phyloP scores from a whole-genome alignment of 2,113 vertebrate species.

The Theristicus caerulescens region DNA sequence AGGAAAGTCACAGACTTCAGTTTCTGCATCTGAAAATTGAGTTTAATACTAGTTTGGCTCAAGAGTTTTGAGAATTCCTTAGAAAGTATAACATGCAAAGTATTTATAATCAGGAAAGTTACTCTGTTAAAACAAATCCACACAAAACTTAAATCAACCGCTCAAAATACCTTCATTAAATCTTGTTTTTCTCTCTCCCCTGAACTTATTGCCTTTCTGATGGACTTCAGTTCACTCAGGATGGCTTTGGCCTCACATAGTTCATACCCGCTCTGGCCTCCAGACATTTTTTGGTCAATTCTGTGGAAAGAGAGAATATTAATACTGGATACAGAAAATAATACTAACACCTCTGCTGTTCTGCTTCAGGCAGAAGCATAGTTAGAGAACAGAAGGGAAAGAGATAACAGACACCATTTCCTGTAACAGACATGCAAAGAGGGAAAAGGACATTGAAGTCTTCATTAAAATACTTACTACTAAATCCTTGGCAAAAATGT shows the following conservation, averaged over 20 bases:
- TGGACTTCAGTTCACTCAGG: constrained; percentile 81
- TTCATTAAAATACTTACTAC: neutral
- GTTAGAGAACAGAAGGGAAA: neutral
- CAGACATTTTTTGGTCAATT: constrained; percentile 88
- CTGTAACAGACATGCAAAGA: neutral
- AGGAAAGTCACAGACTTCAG: neutral
- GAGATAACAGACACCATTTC: neutral
- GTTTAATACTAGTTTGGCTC: neutral
- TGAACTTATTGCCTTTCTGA: constrained; percentile 81
- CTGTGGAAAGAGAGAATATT: constrained; percentile 54
- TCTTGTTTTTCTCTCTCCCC: constrained; percentile 86
- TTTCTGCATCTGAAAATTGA: neutral
- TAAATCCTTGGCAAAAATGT: neutral
- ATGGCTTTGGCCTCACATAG: constrained; percentile 86
- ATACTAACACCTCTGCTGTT: neutral
- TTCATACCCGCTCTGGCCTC: constrained; percentile 82
- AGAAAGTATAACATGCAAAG: neutral
- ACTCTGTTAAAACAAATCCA: neutral
- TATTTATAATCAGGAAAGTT: neutral
- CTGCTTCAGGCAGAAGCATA: neutral
- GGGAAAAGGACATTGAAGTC: neutral
- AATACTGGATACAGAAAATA: neutral
- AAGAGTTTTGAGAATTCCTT: neutral
- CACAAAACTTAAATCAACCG: neutral
- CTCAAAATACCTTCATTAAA: constrained; percentile 81